Evolutionary conservation across 2,113 vertebrate species (phyloP).

Genomic region (Pollimyrus isidori): DNA sequence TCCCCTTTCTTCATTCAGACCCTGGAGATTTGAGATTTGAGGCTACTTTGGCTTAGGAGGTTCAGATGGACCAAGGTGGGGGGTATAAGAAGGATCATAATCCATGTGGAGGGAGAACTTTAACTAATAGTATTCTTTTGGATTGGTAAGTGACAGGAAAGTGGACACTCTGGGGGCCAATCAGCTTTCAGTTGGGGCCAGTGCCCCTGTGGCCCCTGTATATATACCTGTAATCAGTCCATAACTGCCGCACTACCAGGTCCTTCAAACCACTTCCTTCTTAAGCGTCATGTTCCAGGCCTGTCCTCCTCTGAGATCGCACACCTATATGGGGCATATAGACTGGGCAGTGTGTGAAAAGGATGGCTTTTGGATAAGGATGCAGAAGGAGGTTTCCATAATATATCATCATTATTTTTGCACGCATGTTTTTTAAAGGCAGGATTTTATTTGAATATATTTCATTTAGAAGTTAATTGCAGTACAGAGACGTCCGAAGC

Average conservation of each 20-base stretch:
- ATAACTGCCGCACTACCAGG: not conserved
- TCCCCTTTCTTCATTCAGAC: not conserved
- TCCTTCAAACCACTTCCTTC: not conserved
- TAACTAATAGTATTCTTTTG: not conserved
- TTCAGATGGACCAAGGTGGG: not conserved
- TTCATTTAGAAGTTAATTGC: not conserved
- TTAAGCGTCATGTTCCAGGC: not conserved
- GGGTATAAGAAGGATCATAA: not conserved
- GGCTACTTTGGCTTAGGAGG: not conserved
- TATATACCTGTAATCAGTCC: not conserved
- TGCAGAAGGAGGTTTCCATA: not conserved
- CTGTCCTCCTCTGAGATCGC: not conserved
- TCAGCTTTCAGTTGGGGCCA: not conserved
- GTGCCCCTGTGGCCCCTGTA: not conserved
- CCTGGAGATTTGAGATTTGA: not conserved
- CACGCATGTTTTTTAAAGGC: not conserved
- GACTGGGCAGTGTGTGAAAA: not conserved
- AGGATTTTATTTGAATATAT: not conserved
- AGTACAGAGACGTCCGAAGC: not conserved
- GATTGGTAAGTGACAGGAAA: not conserved
- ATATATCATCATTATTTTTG: not conserved
- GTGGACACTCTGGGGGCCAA: not conserved
- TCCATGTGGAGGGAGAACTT: not conserved
- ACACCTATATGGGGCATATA: not conserved
- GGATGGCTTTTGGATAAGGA: not conserved